Percentiles rank a stretch among this genome's conserved stretches.
Evolutionary conservation across 2,888 invertebrate species (phyloP).

Genomic region (Sesia bembeciformis): DNA sequence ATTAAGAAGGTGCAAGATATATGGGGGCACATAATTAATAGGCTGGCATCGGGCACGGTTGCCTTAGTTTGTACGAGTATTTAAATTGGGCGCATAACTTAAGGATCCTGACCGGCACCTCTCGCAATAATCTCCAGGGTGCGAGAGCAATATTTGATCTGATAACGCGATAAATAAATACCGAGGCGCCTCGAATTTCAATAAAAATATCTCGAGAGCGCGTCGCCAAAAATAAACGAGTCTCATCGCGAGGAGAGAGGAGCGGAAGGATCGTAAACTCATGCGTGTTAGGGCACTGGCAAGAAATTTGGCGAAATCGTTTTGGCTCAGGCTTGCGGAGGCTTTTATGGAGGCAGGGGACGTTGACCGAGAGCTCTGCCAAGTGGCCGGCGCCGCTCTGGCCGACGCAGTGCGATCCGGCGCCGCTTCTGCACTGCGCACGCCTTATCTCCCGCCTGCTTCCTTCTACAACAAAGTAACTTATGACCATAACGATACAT

Average conservation of each 20-base stretch:
- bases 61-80: constrained; percentile 10
- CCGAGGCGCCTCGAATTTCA: constrained; percentile 40
- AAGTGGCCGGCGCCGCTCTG: constrained; percentile 66
- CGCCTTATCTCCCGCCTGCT: constrained; percentile 35
- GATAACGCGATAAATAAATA: constrained; percentile 45
- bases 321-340: constrained; percentile 57
- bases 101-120: constrained; percentile 16
- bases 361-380: constrained; percentile 65
- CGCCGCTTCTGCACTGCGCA: constrained; percentile 60
- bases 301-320: constrained; percentile 70
- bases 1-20: background rate
- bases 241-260: constrained; percentile 23
- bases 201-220: constrained; percentile 40
- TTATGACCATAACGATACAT: constrained; percentile 44
- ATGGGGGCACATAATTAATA: background rate
- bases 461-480: constrained; percentile 46
- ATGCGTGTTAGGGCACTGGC: constrained; percentile 61
- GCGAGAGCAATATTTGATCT: constrained; percentile 39
- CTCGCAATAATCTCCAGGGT: constrained; percentile 18
- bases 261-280: constrained; percentile 58
- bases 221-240: constrained; percentile 44
- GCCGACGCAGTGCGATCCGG: constrained; percentile 59
- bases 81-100: constrained; percentile 20
- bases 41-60: background rate
- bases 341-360: constrained; percentile 63